Evolutionary conservation across 2,113 vertebrate species (phyloP).

Genomic region (Petaurus breviceps): DNA sequence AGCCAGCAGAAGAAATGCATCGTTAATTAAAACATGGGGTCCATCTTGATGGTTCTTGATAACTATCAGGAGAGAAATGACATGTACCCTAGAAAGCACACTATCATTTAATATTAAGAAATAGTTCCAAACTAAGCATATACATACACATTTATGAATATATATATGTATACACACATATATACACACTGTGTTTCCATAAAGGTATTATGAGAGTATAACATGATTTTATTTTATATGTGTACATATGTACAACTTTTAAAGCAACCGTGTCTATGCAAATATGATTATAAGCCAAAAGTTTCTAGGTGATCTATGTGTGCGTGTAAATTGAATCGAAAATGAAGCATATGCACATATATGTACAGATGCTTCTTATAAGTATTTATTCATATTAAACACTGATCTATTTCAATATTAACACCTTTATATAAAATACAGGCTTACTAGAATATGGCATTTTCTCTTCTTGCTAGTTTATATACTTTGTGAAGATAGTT

Average conservation of each 20-base stretch:
- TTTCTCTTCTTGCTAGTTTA: not conserved
- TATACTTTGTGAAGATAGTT: not conserved
- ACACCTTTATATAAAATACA: not conserved
- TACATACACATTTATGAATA: not conserved
- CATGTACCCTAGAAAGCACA: not conserved
- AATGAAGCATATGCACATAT: too few relatives aligned
- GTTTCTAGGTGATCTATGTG: too few relatives aligned
- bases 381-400: not conserved
- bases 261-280: too few relatives aligned
- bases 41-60: not conserved
- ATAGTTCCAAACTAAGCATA: not conserved
- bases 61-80: too few relatives aligned
- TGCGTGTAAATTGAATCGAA: too few relatives aligned
- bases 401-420: not conserved
- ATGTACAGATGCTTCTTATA: not conserved
- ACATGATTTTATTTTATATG: not conserved
- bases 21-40: not conserved
- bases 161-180: not conserved
- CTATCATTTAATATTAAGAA: not conserved
- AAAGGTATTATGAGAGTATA: not conserved
- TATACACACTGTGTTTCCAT: too few relatives aligned
- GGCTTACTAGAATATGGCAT: not conserved
- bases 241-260: too few relatives aligned
- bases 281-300: too few relatives aligned
- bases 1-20: not conserved